Base-by-base conservation (phyloP, 2,797 vertebrate genomes). In the Syngnathus acus region DNA sequence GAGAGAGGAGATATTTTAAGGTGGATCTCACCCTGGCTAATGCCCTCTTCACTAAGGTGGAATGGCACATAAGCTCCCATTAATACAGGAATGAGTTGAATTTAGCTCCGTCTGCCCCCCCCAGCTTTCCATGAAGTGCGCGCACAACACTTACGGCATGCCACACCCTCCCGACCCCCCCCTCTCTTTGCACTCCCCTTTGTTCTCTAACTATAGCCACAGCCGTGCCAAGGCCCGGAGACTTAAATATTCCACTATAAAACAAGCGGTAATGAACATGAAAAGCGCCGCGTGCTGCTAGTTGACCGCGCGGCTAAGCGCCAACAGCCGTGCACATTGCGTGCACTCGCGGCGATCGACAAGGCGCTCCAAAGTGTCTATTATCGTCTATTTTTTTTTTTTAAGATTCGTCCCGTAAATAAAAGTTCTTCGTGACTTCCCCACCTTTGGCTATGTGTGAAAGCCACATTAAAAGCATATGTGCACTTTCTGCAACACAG, bases 21-120 rank as follows among this genome's bases (percentile, higher is more conserved):
- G 87, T 82, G 80, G 78, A 88, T 89, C 87, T 82, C 85, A 79
- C 75, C 82, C 75, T 66, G 78, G 70, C 83, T 90, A 86, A 90
- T 89, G 87, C 87, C 82, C 85, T 77, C 83, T 83, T 83, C 84
- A 86, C 81, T 86, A 85, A 89, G 86, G 78, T 83, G 86, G 88
- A 89, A 90, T 89, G 81, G 81, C 82, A 86, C 83, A 85, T 91
- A 91, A 91, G 88, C 90, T 85, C 86, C 87, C 87, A 89, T 91
- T 90, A 91, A 90, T 90, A 90, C 88, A 87, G 87, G 90, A 91
- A 91, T 90, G 89, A 89, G 88, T 91, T 90, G 88, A 89, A 91
- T 91, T 90, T 91, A 91, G 90, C 87, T 83, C 84, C 62, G 89
- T 90, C 88, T 89, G 87, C 84, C 76, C n/a, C 84, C 76, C 76